Evolutionary conservation across 2,113 vertebrate genomes (phyloP), one percentile per base, ranked within the genome.

Genomic region (Ellobius talpinus): DNA sequence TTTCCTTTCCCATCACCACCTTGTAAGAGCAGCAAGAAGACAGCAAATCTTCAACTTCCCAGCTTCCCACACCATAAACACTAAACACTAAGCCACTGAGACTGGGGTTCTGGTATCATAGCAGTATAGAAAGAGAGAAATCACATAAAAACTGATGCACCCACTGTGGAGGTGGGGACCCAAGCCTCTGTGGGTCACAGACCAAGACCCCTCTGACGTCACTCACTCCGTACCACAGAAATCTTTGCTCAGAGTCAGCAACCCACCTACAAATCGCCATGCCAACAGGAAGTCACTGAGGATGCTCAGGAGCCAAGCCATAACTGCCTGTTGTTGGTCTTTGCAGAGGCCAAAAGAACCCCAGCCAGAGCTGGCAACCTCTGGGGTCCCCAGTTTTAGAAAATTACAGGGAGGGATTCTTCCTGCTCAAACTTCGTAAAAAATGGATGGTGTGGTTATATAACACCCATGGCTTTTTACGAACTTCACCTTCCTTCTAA

Each of bases 401-500:
- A 89, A 96, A 96, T 95, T 87, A 89, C 81, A 91, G 3, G 1
- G 74, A 19, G 11, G 47, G 7, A 6, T 50, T 68, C 58, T 14
- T 42, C 68, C 95, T 93, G 78, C 76, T 77, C 87, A 86, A 95
- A 26, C 29, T 92, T 97, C 86, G 61, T 90, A 70, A 95, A 97
- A 98, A 77, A 84, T 96, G 7, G 52, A 96, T 88, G 63, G 39
- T 45, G 26, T 50, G 33, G 78, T 87, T 97, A 95, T 96, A 85
- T 96, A 97, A 97, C 95, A 90, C 52, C 39, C 76, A 23, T 1
- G 6, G 45, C 50, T 85, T 90, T 91, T 91, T 93, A 84, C 3
- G 2, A 95, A 97, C 90, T 94, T 94, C 33, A 45, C 91, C 52
- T 90, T 94, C 55, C 85, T 94, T 73, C 95, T 96, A 93, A 96